These are phyloP conservation scores for Porphyrio hochstetteri DNA, from an alignment of 2,113 vertebrate species.

Conservation along the genomic window DNA sequence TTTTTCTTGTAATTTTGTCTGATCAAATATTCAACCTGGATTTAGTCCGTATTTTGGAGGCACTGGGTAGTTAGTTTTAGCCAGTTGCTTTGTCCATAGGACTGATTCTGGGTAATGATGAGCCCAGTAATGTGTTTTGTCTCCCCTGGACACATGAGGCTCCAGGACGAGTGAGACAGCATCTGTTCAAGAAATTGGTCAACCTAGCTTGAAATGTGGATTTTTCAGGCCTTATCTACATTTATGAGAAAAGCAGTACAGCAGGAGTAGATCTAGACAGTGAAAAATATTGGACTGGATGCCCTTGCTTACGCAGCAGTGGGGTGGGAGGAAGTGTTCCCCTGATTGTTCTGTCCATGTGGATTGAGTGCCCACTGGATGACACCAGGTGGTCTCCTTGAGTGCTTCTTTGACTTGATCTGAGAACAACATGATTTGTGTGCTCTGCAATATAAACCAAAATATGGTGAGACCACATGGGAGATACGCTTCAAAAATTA, in stretches of 20 bases:
- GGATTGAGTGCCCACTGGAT: background rate
- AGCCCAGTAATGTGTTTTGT: background rate
- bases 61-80: background rate
- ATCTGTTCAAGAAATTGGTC: background rate
- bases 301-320: background rate
- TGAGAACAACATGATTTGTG: rapidly evolving
- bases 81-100: background rate
- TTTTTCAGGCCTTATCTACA: background rate
- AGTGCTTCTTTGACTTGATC: background rate
- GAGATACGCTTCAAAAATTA: background rate
- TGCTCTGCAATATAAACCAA: background rate
- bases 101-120: background rate
- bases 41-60: background rate
- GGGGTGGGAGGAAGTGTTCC: background rate
- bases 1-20: background rate
- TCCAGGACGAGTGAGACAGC: background rate
- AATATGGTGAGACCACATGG: background rate
- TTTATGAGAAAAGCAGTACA: background rate
- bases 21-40: background rate
- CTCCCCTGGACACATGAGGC: background rate
- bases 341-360: background rate
- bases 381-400: background rate
- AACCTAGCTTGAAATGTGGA: background rate
- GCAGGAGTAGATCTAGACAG: background rate
- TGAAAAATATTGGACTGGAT: background rate